phyloP scores from a whole-genome alignment of 2,797 vertebrate species.

The Onychomys torridus region DNA sequence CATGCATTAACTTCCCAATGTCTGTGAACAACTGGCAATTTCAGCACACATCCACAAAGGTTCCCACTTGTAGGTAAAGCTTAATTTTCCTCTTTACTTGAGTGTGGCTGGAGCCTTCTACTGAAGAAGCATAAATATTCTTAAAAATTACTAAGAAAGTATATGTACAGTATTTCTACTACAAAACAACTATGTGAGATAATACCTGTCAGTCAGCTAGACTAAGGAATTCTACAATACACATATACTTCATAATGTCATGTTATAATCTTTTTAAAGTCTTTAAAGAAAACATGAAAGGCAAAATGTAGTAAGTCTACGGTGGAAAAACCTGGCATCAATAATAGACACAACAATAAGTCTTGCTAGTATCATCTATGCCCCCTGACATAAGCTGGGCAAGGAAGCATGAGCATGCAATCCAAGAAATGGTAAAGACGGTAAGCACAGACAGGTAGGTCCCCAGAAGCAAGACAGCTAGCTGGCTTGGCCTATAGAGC shows the following conservation, averaged over 20 bases:
- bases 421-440: neutral
- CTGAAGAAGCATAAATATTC: neutral
- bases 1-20: slow-evolving; percentile 1
- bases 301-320: neutral
- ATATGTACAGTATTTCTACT: neutral
- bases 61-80: neutral
- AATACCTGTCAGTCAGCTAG: neutral
- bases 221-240: neutral
- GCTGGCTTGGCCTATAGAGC: neutral
- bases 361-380: neutral
- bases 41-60: slow-evolving; percentile 3
- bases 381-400: neutral
- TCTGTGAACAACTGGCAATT: neutral
- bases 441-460: neutral
- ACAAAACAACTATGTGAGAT: neutral
- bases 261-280: neutral
- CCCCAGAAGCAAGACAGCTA: neutral
- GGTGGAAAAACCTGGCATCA: neutral
- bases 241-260: neutral
- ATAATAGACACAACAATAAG: neutral
- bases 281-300: neutral
- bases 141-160: neutral
- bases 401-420: too few species aligned
- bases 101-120: neutral
- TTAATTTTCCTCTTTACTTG: neutral